A percentile compares a stretch with the other conserved stretches of the same genome.
Conservation (phyloP, 2,113 vertebrate genomes). For the Onychorhynchus coronatus region DNA sequence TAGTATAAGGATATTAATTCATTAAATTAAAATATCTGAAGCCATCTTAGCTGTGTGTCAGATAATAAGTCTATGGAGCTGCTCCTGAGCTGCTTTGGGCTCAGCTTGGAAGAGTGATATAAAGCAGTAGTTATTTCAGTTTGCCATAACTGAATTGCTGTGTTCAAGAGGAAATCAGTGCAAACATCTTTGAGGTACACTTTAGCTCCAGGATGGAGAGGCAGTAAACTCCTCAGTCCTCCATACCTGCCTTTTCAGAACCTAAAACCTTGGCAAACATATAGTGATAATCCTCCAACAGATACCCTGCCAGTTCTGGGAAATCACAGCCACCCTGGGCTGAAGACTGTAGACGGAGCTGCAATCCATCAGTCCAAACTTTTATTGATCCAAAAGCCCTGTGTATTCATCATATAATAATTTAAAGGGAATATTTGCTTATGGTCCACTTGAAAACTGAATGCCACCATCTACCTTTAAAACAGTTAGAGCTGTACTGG, state of each 20-base stretch:
- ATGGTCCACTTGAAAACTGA: not conserved
- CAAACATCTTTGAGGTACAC: not conserved
- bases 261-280: not conserved
- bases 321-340: not conserved
- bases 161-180: not conserved
- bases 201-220: not conserved
- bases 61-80: not conserved
- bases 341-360: not conserved
- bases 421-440: not conserved
- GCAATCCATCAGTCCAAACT: not conserved
- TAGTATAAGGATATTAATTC: not conserved
- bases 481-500: not conserved
- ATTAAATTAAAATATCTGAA: not conserved
- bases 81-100: not conserved
- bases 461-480: not conserved
- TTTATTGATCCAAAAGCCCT: not conserved
- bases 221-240: not conserved
- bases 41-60: not conserved
- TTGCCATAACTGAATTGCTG: not conserved
- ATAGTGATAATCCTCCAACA: not conserved
- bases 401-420: not conserved
- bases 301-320: not conserved
- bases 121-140: not conserved
- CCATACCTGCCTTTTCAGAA: not conserved
- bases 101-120: not conserved